Percentiles rank a stretch among this genome's conserved stretches.
These are phyloP conservation scores for Micromesistius poutassou DNA, from an alignment of 2,797 vertebrate species.

Conservation along the genomic window DNA sequence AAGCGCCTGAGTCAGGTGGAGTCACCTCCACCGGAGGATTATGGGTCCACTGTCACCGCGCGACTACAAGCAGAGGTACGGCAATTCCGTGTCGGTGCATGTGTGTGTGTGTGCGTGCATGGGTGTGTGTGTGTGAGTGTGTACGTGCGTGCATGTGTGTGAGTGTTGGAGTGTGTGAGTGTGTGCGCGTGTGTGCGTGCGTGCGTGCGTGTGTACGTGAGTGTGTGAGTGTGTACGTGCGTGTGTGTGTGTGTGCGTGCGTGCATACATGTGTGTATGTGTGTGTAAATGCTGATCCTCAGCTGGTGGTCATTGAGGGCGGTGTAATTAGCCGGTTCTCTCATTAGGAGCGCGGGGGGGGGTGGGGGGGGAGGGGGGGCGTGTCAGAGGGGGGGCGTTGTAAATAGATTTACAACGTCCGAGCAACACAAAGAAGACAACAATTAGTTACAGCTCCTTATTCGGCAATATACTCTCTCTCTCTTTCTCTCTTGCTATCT, in stretches of 20 bases:
- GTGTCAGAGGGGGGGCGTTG: not conserved
- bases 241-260: conserved; percentile 9
- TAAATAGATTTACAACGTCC: not conserved
- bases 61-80: no score
- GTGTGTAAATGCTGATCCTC: conserved; percentile 20
- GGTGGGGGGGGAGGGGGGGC: not conserved
- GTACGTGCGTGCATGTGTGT: no score
- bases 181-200: no score
- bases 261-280: not conserved
- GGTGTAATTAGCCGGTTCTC: conserved; percentile 32
- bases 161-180: no score
- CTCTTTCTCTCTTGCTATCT: not conserved
- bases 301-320: conserved; percentile 29
- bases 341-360: conserved; percentile 31
- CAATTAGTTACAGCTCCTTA: no score
- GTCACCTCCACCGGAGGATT: no score
- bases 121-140: no score
- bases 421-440: not conserved
- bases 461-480: not conserved
- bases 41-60: no score
- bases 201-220: not conserved
- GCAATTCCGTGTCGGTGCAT: no score
- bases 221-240: no score
- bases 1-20: no score
- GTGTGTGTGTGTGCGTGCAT: no score